Conservation (phyloP, 2,113 vertebrate genomes). For the Colius striatus region DNA sequence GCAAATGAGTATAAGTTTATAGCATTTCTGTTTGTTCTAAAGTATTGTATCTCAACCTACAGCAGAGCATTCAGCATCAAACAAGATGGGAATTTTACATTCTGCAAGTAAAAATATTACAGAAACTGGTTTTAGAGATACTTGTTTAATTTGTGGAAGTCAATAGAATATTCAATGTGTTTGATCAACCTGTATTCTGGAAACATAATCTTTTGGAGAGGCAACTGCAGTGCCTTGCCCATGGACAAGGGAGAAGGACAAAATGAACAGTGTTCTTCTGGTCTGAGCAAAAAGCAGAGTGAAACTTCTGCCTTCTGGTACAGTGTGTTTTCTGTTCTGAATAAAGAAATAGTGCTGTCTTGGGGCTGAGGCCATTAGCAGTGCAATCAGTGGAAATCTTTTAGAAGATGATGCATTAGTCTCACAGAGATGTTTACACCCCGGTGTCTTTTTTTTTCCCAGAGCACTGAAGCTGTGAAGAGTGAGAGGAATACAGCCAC, state of each 20-base stretch:
- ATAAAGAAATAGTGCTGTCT: background rate
- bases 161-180: background rate
- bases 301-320: background rate
- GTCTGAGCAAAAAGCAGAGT: fast-evolving
- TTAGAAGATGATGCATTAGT: background rate
- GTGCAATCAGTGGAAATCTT: fast-evolving
- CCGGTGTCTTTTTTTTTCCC: background rate
- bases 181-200: background rate
- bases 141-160: background rate
- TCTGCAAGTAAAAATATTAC: background rate
- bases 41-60: background rate
- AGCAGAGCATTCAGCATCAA: background rate
- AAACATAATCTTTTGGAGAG: background rate
- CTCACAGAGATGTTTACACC: background rate
- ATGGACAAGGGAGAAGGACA: background rate
- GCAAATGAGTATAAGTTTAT: background rate
- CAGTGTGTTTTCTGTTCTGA: fast-evolving
- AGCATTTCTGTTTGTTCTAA: background rate
- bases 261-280: background rate
- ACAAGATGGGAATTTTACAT: background rate
- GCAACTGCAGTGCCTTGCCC: fast-evolving
- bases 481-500: background rate
- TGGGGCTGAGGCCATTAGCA: background rate
- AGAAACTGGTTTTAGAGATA: background rate
- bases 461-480: background rate